Evolutionary conservation across 2,113 vertebrate species (phyloP).

Genomic region (Dolichallabes microphthalmus): DNA sequence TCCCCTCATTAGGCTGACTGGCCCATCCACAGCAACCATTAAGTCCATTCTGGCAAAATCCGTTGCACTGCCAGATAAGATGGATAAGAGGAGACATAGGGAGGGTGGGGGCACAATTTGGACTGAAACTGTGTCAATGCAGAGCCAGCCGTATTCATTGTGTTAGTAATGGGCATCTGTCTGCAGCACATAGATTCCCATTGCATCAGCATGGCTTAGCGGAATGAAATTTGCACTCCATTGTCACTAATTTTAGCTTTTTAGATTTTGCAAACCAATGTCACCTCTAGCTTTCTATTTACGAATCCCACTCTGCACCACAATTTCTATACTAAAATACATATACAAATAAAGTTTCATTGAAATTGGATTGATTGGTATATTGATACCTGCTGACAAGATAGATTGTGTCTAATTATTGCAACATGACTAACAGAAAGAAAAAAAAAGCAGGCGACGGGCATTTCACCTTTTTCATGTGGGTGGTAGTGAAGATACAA

Average conservation of each 20-base stretch:
- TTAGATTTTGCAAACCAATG: background rate
- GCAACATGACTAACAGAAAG: slow-evolving; percentile 13
- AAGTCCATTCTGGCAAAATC: slow-evolving; percentile 55
- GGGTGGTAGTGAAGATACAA: slow-evolving; percentile 6
- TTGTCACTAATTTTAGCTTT: background rate
- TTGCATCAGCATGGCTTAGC: background rate
- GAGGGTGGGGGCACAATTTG: slow-evolving; percentile 41
- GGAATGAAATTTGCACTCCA: background rate
- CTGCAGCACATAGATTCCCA: slow-evolving; percentile 3
- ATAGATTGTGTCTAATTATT: slow-evolving; percentile 6
- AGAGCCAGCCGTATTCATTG: slow-evolving; percentile 28
- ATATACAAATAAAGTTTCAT: background rate
- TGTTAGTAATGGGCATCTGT: slow-evolving; percentile 29
- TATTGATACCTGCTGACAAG: background rate
- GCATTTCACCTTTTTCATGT: background rate
- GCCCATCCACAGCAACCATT: slow-evolving; percentile 53
- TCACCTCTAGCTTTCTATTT: background rate
- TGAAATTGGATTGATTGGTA: background rate
- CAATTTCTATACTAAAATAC: background rate
- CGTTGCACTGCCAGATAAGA: slow-evolving; percentile 46
- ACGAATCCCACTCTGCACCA: background rate
- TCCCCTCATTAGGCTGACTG: slow-evolving; percentile 56
- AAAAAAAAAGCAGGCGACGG: background rate
- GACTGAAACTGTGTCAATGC: slow-evolving; percentile 24
- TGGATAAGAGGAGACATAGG: slow-evolving; percentile 51